Percentiles rank a stretch among this genome's conserved stretches.
Conservation (phyloP, 2,113 vertebrate genomes). For the Tringa solitaria region DNA sequence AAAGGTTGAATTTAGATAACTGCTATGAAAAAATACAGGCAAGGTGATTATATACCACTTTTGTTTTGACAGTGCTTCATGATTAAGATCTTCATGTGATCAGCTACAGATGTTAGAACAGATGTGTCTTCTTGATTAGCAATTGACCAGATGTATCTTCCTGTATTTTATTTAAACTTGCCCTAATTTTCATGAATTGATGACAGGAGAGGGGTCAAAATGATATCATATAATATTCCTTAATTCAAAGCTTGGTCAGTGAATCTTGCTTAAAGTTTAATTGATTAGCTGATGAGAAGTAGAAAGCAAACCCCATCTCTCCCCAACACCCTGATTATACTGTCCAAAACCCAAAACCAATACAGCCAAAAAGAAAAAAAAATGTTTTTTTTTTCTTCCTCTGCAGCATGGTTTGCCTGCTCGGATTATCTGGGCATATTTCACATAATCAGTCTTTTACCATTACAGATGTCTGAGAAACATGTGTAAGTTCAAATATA, state of each 20-base stretch:
- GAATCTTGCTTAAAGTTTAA: no score
- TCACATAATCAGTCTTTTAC: background rate
- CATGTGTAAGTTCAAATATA: background rate
- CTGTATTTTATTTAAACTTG: no score
- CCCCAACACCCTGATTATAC: no score
- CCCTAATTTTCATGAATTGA: no score
- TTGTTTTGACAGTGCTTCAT: background rate
- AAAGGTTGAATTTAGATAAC: background rate
- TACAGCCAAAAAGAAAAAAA: background rate
- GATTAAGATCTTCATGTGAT: background rate
- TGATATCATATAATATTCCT: no score
- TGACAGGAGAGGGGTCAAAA: no score
- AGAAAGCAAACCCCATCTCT: background rate
- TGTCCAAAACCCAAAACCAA: background rate
- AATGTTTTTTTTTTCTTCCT: background rate
- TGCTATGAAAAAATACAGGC: background rate
- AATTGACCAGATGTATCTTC: no score
- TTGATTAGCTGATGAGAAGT: background rate
- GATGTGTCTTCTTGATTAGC: background rate
- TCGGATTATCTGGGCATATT: background rate
- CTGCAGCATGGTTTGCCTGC: background rate
- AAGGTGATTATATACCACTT: background rate
- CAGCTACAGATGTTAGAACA: background rate
- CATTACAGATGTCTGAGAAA: background rate
- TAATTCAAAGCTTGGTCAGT: no score